These are phyloP conservation scores for Abscondita cerata DNA, from an alignment of 2,888 invertebrate species.

Conservation along the genomic window DNA sequence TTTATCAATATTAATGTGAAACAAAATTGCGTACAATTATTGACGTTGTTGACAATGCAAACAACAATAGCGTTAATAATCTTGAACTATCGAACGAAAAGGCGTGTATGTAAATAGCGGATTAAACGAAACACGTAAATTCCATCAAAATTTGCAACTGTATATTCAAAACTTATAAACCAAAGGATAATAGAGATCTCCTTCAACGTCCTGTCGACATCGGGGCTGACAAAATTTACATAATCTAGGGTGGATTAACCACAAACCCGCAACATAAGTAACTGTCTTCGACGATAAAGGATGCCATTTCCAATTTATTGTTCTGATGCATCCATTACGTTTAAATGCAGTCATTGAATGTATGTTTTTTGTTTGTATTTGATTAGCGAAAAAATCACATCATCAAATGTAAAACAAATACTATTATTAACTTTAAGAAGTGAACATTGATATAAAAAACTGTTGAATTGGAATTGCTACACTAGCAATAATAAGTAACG, in stretches of 20 bases:
- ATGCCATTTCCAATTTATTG: conserved; percentile 30
- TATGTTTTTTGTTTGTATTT: no score
- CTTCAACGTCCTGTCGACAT: conserved; percentile 37
- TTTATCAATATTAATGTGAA: no score
- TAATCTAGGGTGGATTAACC: conserved; percentile 48
- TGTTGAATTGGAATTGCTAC: no score
- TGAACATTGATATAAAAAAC: no score
- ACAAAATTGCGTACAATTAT: no score
- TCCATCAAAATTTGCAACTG: conserved; percentile 36
- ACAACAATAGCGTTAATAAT: neutral
- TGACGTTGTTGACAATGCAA: no score
- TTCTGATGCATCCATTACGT: conserved; percentile 26
- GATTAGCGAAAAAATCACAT: no score
- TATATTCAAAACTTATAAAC: conserved; percentile 37
- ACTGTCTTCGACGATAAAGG: conserved; percentile 45
- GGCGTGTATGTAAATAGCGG: conserved; percentile 54
- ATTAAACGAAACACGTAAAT: conserved; percentile 46
- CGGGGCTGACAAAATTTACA: conserved; percentile 45
- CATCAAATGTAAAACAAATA: no score
- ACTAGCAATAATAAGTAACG: no score
- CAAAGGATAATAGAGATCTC: conserved; percentile 35
- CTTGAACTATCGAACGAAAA: conserved; percentile 38
- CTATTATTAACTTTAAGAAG: no score
- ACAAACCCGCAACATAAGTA: conserved; percentile 43
- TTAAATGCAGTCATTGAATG: no score